Percentiles rank a stretch among this genome's conserved stretches.
phyloP scores from a whole-genome alignment of 2,888 invertebrate genomes.

The Acleris cristana region DNA sequence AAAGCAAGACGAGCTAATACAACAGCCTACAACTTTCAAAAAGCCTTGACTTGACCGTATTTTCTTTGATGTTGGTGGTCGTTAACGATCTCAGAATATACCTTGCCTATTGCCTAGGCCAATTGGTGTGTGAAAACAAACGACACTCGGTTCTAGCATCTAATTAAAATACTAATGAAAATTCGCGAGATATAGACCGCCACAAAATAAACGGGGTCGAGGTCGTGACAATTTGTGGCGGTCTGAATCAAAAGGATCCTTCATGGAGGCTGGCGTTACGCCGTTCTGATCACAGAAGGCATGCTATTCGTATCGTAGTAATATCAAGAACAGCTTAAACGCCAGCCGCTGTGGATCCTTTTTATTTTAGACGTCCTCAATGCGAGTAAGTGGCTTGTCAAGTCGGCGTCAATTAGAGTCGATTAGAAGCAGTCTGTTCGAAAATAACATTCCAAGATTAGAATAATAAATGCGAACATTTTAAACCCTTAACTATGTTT shows the following conservation, averaged over 20 bases:
- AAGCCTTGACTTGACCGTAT: too few relatives aligned
- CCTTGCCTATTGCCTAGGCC: too few relatives aligned
- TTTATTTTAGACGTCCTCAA: neutral
- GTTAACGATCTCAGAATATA: too few relatives aligned
- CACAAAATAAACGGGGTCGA: conserved; percentile 8
- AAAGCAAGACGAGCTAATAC: too few relatives aligned
- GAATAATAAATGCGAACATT: conserved; percentile 11
- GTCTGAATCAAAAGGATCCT: too few relatives aligned
- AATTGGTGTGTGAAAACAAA: neutral
- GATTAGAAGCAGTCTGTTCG: conserved; percentile 22
- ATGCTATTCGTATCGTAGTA: too few relatives aligned
- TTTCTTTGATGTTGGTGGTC: too few relatives aligned
- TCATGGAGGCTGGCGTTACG: too few relatives aligned
- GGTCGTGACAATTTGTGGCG: neutral
- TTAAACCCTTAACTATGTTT: too few relatives aligned
- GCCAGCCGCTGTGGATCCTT: neutral
- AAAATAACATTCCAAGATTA: conserved; percentile 8
- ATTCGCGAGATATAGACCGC: neutral
- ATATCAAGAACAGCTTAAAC: too few relatives aligned
- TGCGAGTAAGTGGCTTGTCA: conserved; percentile 25
- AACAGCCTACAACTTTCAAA: too few relatives aligned
- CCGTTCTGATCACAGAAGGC: too few relatives aligned
- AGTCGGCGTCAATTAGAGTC: conserved; percentile 24
- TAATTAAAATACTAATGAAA: conserved; percentile 25
- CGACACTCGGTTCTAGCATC: conserved; percentile 1